Evolutionary conservation across 2,888 invertebrate genomes (phyloP), one percentile per base, ranked within the genome.

Genomic region (Gryllus longicercus): DNA sequence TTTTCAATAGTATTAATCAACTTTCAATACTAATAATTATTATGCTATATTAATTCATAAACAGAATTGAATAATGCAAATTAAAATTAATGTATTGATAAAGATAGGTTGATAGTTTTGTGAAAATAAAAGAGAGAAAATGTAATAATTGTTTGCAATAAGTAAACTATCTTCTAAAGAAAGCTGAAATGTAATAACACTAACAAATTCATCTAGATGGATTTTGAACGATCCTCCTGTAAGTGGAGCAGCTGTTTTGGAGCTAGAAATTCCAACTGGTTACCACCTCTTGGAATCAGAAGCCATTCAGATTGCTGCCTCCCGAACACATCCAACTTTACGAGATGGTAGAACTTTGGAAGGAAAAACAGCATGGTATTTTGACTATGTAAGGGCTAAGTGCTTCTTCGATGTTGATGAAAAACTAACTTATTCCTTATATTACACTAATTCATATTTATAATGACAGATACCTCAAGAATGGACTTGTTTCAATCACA

Each of bases 401-500:
- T 74, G 50, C 76, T 80, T 77, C 76, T 81, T 85, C 51, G 82
- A 38, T 38, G 38, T 38, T 38, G 38, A 8, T 38, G 38, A 38
- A 38, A 38, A 38, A 38, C 38, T 38, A 5, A 38, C 8, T 38
- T 38, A 8, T 38, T 38, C 38, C 8, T 38, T 38, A 10, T 2
- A 21, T 79, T 74, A 38, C 38, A 21, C 51, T 79, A n/a, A 23
- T 23, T 63, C 63, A 63, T 63, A 63, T 63, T 63, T 63, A 63
- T 18, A 63, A 63, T 79, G 75, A 38, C 83, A 86, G 86, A 83
- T 86, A 78, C 83, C 84, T 38, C 82, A 84, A n/a, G 86, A 87
- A 76, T 85, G 85, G 85, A 87, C 87, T 2, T 91, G 90, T 84
- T 88, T 91, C 80, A 87, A 87, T 78, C 89, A 90, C 84, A 86